Evolutionary conservation across 1,140 invertebrate species (phyloP).

Genomic region (Pseudomyrmex sp.): DNA sequence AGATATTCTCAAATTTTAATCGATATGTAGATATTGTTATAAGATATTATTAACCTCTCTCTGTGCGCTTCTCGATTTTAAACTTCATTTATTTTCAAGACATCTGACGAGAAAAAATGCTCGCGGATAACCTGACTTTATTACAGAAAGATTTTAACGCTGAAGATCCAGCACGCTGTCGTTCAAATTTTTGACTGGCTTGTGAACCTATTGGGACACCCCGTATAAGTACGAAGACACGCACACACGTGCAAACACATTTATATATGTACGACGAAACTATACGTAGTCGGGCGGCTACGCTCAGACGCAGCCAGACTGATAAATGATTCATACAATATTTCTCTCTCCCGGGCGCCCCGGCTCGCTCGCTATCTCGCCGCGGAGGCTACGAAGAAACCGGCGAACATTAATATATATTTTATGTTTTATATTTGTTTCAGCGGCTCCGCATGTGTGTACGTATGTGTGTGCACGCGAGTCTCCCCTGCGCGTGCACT

Average conservation of each 20-base stretch:
- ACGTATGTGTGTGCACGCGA: slow-evolving; percentile 8
- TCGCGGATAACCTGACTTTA: neutral
- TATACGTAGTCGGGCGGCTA: slow-evolving; percentile 57
- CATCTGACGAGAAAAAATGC: neutral
- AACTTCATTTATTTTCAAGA: neutral
- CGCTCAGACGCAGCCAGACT: slow-evolving; percentile 77
- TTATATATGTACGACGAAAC: slow-evolving; percentile 56
- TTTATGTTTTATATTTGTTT: slow-evolving; percentile 79
- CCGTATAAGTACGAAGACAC: slow-evolving; percentile 45
- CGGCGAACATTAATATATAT: slow-evolving; percentile 79
- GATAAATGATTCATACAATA: slow-evolving; percentile 82
- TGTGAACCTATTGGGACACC: slow-evolving; percentile 24
- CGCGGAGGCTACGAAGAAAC: slow-evolving; percentile 77
- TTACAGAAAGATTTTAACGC: neutral
- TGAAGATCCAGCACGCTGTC: neutral
- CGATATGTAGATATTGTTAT: neutral
- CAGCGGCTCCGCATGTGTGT: slow-evolving; percentile 13
- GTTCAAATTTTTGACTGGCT: neutral
- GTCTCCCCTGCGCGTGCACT: neutral
- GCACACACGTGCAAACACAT: slow-evolving; percentile 18
- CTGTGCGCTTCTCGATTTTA: no score
- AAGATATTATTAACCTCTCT: no score
- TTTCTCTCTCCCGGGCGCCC: slow-evolving; percentile 69
- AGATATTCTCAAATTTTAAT: neutral
- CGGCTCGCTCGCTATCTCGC: slow-evolving; percentile 72